Conservation (phyloP, 2,113 vertebrate species). For the Macquaria ambigua region DNA sequence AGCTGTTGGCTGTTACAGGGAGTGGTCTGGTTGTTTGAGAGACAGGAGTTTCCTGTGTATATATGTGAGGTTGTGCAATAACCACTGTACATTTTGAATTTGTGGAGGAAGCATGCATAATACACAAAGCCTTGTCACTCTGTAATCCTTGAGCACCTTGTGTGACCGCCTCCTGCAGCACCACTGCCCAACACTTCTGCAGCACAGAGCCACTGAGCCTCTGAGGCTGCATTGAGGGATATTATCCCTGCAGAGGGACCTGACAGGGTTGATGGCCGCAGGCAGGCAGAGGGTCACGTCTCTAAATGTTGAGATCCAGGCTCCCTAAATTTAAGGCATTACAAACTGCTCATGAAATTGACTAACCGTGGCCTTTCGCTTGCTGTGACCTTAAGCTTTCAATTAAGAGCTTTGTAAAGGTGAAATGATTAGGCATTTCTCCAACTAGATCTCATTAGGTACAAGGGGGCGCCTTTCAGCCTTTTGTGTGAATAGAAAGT, state of each 20-base stretch:
- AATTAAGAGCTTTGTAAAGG: constrained; percentile 53
- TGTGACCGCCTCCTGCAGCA: constrained; percentile 15
- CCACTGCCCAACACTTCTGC: constrained; percentile 18
- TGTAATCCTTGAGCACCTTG: not conserved
- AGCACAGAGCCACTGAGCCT: constrained; percentile 17
- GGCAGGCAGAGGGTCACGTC: constrained; percentile 7
- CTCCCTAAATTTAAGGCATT: constrained; percentile 2
- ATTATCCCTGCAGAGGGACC: constrained; percentile 21
- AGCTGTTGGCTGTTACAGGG: no score
- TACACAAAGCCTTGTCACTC: not conserved
- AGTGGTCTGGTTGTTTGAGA: not conserved
- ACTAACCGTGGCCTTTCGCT: constrained; percentile 12
- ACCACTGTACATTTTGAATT: not conserved
- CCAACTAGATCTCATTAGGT: constrained; percentile 18
- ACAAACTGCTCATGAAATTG: constrained; percentile 9
- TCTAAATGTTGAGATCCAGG: constrained; percentile 3
- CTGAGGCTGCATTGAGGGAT: not conserved
- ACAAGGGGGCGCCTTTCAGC: not conserved
- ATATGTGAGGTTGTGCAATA: not conserved
- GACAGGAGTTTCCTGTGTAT: no score
- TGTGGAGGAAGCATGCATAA: not conserved
- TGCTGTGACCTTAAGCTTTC: constrained; percentile 45
- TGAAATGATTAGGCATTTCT: constrained; percentile 12
- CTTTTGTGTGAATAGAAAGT: constrained; percentile 7
- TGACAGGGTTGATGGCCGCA: constrained; percentile 8